Percentiles rank a stretch among this genome's conserved stretches.
Conservation (phyloP, 53 echinoderm and acorn worm species). For the Temnopleurus reevesii region DNA sequence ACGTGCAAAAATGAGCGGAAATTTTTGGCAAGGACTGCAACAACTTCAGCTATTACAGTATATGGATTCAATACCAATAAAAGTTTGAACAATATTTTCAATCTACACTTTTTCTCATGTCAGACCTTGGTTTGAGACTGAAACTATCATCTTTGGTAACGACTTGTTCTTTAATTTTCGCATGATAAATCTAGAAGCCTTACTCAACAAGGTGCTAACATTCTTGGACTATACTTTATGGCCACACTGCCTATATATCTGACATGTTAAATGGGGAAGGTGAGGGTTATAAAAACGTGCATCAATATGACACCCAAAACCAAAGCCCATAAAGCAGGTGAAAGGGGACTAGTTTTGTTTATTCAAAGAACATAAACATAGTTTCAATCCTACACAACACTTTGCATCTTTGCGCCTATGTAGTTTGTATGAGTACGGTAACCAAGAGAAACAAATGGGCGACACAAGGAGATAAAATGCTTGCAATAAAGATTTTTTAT, state of each 20-base stretch:
- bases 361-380: slow-evolving; percentile 57
- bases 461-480: slow-evolving; percentile 21
- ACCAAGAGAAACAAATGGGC: slow-evolving; percentile 24
- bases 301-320: slow-evolving; percentile 45
- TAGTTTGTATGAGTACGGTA: not conserved
- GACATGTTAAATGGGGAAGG: slow-evolving; percentile 50
- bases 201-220: slow-evolving; percentile 47
- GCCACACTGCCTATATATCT: slow-evolving; percentile 8
- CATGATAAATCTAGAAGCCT: slow-evolving; percentile 19
- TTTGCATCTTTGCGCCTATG: slow-evolving; percentile 32
- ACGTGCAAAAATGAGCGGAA: too few species aligned
- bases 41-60: too few species aligned
- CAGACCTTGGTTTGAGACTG: too few species aligned
- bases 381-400: slow-evolving; percentile 14
- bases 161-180: too few species aligned
- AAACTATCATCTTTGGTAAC: too few species aligned
- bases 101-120: too few species aligned
- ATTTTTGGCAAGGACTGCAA: too few species aligned
- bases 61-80: too few species aligned
- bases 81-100: too few species aligned
- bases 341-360: slow-evolving; percentile 57
- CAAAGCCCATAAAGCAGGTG: slow-evolving; percentile 37
- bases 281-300: slow-evolving; percentile 45
- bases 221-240: slow-evolving; percentile 33
- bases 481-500: not conserved